phyloP scores from a whole-genome alignment of 2,888 invertebrate genomes.

The Caenorhabditis uteleia region DNA sequence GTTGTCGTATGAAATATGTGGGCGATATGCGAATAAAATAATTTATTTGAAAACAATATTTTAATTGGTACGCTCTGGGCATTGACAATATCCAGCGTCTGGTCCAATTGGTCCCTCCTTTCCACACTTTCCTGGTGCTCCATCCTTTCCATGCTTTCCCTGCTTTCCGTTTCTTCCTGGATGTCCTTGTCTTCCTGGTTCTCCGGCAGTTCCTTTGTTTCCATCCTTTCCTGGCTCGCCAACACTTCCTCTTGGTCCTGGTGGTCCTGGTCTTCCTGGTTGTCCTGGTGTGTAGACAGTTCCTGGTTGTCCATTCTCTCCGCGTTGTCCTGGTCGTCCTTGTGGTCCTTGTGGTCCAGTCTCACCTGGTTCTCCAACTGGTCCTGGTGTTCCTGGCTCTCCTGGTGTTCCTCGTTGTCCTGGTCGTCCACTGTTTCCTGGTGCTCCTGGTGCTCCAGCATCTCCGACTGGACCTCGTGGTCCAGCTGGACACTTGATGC shows the following conservation, averaged over 20 bases:
- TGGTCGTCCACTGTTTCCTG: constrained; percentile 47
- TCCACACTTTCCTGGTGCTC: constrained; percentile 43
- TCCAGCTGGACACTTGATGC: constrained; percentile 50
- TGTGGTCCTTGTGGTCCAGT: constrained; percentile 48
- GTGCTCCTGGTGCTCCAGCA: constrained; percentile 43
- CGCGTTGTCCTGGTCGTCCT: constrained; percentile 50
- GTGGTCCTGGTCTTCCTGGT: constrained; percentile 41
- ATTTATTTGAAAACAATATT: constrained; percentile 1
- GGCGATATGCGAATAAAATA: too few relatives aligned
- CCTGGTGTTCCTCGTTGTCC: constrained; percentile 42
- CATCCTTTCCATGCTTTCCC: constrained; percentile 50
- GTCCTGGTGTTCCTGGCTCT: constrained; percentile 43
- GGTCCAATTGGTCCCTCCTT: constrained; percentile 46
- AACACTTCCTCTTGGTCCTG: constrained; percentile 36
- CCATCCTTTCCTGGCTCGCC: constrained; percentile 46
- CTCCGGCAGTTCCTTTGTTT: constrained; percentile 37
- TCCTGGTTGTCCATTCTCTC: constrained; percentile 49
- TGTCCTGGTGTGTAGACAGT: constrained; percentile 32
- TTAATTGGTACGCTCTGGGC: constrained; percentile 30
- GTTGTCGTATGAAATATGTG: constrained; percentile 1
- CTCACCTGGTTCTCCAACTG: constrained; percentile 41
- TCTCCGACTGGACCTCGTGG: constrained; percentile 40
- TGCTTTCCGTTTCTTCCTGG: constrained; percentile 50
- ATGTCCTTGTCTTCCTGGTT: constrained; percentile 43
- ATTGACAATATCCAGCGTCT: constrained; percentile 43